phyloP scores from a whole-genome alignment of 1,140 invertebrate genomes.

The Subanguina moxae region DNA sequence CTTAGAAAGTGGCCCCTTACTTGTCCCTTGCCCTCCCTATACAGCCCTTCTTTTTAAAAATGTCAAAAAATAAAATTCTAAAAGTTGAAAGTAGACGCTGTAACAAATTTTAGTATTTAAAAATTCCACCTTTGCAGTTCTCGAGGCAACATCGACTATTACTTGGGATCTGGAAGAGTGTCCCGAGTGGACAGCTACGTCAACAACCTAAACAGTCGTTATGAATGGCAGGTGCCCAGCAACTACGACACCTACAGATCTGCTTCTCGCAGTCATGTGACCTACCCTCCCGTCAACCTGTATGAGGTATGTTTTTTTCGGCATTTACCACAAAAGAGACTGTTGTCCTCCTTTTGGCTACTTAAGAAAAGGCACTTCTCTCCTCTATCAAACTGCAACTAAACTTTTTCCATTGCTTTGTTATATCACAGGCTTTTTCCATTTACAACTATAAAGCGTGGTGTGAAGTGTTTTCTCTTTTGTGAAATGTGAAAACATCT shows the following conservation, averaged over 20 bases:
- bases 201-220: slow-evolving; percentile 47
- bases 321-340: slow-evolving; percentile 17
- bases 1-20: no score
- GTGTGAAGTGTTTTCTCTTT: slow-evolving; percentile 3
- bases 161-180: slow-evolving; percentile 50
- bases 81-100: no score
- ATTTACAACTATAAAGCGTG: not conserved
- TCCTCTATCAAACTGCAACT: no score
- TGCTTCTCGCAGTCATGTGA: slow-evolving; percentile 44
- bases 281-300: slow-evolving; percentile 49
- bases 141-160: slow-evolving; percentile 54
- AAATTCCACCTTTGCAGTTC: slow-evolving; percentile 48
- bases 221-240: slow-evolving; percentile 53
- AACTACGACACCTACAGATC: slow-evolving; percentile 55
- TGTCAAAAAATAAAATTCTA: no score
- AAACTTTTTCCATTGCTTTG: no score
- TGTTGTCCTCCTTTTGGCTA: slow-evolving; percentile 17
- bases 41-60: no score
- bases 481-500: not conserved
- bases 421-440: not conserved
- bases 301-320: slow-evolving; percentile 44
- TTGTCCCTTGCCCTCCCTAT: no score
- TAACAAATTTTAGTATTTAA: slow-evolving; percentile 5
- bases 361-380: slow-evolving; percentile 4
- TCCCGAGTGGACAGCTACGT: slow-evolving; percentile 59